These are phyloP conservation scores for Bergia puertoricense DNA, from an alignment of 92 coral and sea anemone species.

Conservation along the genomic window DNA sequence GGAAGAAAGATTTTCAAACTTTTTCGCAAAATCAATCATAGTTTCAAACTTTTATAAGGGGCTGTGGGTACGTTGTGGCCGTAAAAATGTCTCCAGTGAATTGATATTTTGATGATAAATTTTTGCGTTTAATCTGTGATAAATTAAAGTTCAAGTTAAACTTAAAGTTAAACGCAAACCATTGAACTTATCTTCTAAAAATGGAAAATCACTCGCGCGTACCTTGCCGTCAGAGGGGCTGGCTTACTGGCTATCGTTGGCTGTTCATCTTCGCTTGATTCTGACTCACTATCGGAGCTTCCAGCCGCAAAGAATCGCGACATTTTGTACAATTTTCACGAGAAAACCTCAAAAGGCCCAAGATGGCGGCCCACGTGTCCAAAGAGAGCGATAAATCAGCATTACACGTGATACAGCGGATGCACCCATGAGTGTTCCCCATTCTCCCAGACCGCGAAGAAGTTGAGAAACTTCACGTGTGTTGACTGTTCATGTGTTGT, in stretches of 20 bases:
- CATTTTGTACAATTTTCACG: conserved; percentile 53
- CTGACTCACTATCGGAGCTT: conserved; percentile 91
- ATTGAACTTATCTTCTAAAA: not conserved
- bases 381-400: conserved; percentile 31
- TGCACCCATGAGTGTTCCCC: conserved; percentile 20
- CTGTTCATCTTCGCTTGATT: conserved; percentile 83
- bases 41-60: too few species aligned
- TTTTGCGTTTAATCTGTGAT: not conserved
- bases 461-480: conserved; percentile 24
- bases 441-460: conserved; percentile 34
- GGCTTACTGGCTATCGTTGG: conserved; percentile 73
- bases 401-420: conserved; percentile 32
- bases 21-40: not conserved
- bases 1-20: not conserved
- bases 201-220: not conserved
- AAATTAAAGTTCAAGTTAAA: too few species aligned
- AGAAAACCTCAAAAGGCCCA: conserved; percentile 42
- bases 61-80: not conserved
- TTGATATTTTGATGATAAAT: too few species aligned
- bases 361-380: conserved; percentile 91
- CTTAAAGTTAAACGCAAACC: too few species aligned
- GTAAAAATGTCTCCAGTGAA: not conserved
- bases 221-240: conserved; percentile 84
- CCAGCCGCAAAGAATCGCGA: conserved; percentile 93
- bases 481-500: not conserved